Evolutionary conservation across 2,113 vertebrate genomes (phyloP).

Genomic region (Crotophaga sulcirostris): DNA sequence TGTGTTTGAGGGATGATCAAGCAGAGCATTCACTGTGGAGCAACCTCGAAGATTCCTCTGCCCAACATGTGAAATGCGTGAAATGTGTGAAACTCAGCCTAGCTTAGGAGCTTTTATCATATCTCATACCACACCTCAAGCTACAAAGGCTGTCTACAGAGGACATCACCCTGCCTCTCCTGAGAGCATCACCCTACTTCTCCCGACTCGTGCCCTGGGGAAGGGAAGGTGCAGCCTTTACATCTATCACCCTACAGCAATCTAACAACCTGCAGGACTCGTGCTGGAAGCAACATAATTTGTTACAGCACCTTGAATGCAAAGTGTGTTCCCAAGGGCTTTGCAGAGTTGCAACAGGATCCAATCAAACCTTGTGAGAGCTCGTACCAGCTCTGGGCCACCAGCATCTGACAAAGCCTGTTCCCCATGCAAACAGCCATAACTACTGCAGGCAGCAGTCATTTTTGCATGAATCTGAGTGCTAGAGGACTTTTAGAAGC

Average conservation of each 20-base stretch:
- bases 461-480: neutral
- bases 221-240: neutral
- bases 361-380: neutral
- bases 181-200: neutral
- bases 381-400: too few relatives aligned
- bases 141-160: neutral
- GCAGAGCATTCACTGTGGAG: neutral
- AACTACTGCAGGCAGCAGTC: neutral
- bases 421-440: neutral
- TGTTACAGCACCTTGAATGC: neutral
- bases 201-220: neutral
- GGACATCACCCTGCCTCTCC: neutral
- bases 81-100: neutral
- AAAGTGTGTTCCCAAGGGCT: neutral
- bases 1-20: neutral
- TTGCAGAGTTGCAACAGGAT: neutral
- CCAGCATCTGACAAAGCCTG: neutral
- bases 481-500: neutral
- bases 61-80: neutral
- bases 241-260: neutral
- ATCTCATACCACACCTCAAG: neutral
- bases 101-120: fast-evolving
- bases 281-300: neutral
- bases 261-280: neutral
- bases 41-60: neutral